phyloP scores from a whole-genome alignment of 30 jellyfish, hydroid and myxozoan genomes.

The Chrysaora quinquecirrha region DNA sequence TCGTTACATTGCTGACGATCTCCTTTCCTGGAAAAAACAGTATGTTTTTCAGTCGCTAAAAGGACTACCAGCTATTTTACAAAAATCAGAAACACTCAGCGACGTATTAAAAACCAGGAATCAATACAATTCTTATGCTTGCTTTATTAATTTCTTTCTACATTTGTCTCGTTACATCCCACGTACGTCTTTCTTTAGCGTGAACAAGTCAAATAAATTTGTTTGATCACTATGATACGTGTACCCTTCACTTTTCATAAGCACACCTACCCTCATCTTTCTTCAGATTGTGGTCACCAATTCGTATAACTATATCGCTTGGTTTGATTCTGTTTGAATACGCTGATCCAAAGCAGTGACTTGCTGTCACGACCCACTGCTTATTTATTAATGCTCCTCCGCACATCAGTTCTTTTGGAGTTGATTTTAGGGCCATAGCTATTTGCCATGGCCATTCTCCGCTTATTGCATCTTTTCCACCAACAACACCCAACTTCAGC shows the following conservation, averaged over 20 bases:
- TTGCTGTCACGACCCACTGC: conserved; percentile 60
- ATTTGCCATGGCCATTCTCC: conserved; percentile 75
- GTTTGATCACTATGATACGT: too few species aligned
- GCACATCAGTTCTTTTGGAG: conserved; percentile 10
- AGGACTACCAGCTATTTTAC: too few species aligned
- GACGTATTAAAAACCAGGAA: too few species aligned
- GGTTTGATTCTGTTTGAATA: background rate
- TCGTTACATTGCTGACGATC: background rate
- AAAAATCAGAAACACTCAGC: too few species aligned
- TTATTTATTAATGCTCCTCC: conserved; percentile 55
- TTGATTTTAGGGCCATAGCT: conserved; percentile 12
- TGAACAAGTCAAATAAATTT: too few species aligned
- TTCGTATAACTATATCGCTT: background rate
- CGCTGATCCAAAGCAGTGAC: conserved; percentile 43
- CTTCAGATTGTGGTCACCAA: background rate
- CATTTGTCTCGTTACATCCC: too few species aligned
- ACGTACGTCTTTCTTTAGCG: too few species aligned
- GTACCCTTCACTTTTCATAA: too few species aligned
- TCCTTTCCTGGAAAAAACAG: background rate
- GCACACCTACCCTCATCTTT: background rate
- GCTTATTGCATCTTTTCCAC: conserved; percentile 48
- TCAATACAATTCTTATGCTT: too few species aligned
- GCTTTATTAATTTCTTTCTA: too few species aligned
- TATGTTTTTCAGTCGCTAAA: too few species aligned
- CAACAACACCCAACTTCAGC: conserved; percentile 30